These are phyloP conservation scores for Merodon equestris DNA, from an alignment of 2,888 invertebrate species.

Conservation along the genomic window DNA sequence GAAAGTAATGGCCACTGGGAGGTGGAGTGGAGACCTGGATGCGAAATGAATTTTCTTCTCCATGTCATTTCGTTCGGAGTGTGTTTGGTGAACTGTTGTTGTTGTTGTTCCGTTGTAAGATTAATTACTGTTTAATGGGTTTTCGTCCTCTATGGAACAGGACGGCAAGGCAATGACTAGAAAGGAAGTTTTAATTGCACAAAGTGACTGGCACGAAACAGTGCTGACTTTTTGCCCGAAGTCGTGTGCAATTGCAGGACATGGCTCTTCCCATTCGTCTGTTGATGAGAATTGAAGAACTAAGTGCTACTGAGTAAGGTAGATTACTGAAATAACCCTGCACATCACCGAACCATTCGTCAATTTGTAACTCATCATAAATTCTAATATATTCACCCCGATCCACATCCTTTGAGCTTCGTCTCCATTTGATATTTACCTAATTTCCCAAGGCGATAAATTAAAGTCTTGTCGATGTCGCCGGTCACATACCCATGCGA, in stretches of 20 bases:
- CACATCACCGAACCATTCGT: neutral
- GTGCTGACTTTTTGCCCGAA: neutral
- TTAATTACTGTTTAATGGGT: slow-evolving; percentile 56
- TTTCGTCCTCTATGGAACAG: slow-evolving; percentile 3
- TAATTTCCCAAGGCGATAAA: slow-evolving; percentile 65
- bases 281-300: too few relatives aligned
- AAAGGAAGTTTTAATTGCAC: slow-evolving; percentile 21
- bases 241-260: too few relatives aligned
- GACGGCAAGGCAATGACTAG: neutral
- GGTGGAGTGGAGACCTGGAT: neutral
- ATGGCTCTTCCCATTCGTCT: too few relatives aligned
- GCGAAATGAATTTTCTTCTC: slow-evolving; percentile 1
- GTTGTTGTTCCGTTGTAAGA: slow-evolving; percentile 13
- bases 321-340: too few relatives aligned
- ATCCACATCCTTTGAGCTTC: slow-evolving; percentile 25
- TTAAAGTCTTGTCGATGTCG: slow-evolving; percentile 38
- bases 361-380: slow-evolving; percentile 55
- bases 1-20: neutral
- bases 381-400: slow-evolving; percentile 41
- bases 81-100: too few relatives aligned
- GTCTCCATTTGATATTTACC: slow-evolving; percentile 32
- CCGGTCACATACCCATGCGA: too few relatives aligned
- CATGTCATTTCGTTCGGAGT: too few relatives aligned
- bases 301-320: too few relatives aligned
- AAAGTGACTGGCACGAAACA: slow-evolving; percentile 20